Conservation (phyloP, 2,888 invertebrate genomes). For the Andrena fulva region DNA sequence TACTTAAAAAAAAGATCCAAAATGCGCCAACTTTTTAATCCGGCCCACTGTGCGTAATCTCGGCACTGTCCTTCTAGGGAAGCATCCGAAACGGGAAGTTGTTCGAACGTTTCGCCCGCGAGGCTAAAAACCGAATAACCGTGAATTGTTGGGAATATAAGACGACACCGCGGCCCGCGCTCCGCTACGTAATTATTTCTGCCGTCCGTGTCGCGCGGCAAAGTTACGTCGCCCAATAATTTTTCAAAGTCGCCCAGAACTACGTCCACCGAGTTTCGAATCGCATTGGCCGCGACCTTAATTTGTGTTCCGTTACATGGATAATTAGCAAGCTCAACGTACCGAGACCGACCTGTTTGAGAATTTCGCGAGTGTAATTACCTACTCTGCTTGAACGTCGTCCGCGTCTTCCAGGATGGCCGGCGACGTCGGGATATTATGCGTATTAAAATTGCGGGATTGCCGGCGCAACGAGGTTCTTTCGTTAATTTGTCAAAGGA, state of each 20-base stretch:
- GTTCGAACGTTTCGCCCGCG: conserved; percentile 26
- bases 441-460: conserved; percentile 11
- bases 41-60: conserved; percentile 1
- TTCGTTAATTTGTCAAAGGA: conserved; percentile 3
- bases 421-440: conserved; percentile 18
- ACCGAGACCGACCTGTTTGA: conserved; percentile 54
- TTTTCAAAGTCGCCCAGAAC: conserved; percentile 37
- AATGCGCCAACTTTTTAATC: no score
- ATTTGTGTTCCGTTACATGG: conserved; percentile 69
- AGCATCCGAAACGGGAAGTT: conserved; percentile 33
- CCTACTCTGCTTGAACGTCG: conserved; percentile 42
- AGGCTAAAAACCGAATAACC: conserved; percentile 29
- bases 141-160: conserved; percentile 44
- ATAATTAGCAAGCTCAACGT: conserved; percentile 70
- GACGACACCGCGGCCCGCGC: conserved; percentile 37
- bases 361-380: conserved; percentile 62
- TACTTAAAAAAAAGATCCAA: no score
- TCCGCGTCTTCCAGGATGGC: conserved; percentile 26
- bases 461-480: neutral
- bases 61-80: neutral
- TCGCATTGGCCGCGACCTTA: conserved; percentile 57
- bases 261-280: conserved; percentile 39
- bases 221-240: conserved; percentile 49
- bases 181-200: conserved; percentile 47
- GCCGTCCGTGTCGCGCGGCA: conserved; percentile 24